Evolutionary conservation across 2,888 invertebrate species (phyloP), one percentile per base, ranked within the genome.

Genomic region (Ophion ellenae): DNA sequence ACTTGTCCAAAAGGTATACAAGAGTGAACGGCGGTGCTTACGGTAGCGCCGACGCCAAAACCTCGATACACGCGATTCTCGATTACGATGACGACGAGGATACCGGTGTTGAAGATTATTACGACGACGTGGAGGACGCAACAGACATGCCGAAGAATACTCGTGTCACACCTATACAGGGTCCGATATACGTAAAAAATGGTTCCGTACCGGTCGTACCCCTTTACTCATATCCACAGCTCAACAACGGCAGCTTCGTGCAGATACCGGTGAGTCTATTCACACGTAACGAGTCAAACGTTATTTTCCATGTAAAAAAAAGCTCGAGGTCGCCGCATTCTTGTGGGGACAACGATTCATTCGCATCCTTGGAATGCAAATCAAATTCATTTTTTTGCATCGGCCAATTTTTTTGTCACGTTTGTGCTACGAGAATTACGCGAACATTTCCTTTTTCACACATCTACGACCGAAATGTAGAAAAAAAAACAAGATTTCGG

Each of bases 121-220:
- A 95, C 88, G 95, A 96, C 87, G 67, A 78, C 67, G 77, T 57
- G 11, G 95, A 95, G 67, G 94, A 94, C 90, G 91, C 89, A 61
- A 90, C 87, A 79, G 90, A 88, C 53, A 93, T 88, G 78, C 92
- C 93, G 45, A 90, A 90, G 78, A 94, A 95, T 91, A 96, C 96
- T 86, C 96, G 96, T 20, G 97, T 97, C 75, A 97, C 98, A 32
- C 98, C 98, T 40, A 97, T 98, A 84, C 97, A 97, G 94, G 98
- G 98, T 57, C 98, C 98, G n/a, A 98, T 98, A 93, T 96, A 96
- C 91, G 94, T 98, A 89, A 97, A 97, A 94, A 98, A 98, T 94
- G 97, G 97, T 84, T 96, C 96, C 67, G 97, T 98, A 75, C 98
- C 98, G 70, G 98, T 98, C 7, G 97, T 98, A 87, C 98, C 98